Evolutionary conservation across 2,797 vertebrate species (phyloP).

Genomic region (Nannoperca obscura): DNA sequence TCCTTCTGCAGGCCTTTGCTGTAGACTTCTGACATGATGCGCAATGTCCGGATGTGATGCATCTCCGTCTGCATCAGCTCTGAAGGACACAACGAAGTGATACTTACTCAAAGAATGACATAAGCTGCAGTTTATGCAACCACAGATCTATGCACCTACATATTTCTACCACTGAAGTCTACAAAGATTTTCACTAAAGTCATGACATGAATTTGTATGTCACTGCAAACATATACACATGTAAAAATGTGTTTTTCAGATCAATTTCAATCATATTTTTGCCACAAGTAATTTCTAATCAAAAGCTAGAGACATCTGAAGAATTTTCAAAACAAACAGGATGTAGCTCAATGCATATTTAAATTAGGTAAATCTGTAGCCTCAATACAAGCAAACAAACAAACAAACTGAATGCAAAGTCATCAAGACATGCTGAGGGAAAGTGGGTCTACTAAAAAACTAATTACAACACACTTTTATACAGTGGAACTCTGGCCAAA

Average conservation of each 20-base stretch:
- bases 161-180: neutral
- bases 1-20: constrained; percentile 93
- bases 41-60: constrained; percentile 95
- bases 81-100: constrained; percentile 55
- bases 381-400: neutral
- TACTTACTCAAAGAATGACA: neutral
- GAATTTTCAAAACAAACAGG: neutral
- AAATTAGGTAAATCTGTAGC: neutral
- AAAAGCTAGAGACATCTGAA: constrained; percentile 1
- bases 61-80: constrained; percentile 98
- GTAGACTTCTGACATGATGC: constrained; percentile 97
- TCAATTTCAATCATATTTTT: neutral
- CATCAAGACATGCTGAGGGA: neutral
- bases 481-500: neutral
- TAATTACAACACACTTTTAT: neutral
- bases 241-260: neutral
- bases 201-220: neutral
- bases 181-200: neutral
- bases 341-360: constrained; percentile 1
- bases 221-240: neutral
- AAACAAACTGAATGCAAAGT: constrained; percentile 8
- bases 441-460: neutral
- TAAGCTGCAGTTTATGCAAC: neutral
- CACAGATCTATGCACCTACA: neutral
- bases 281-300: constrained; percentile 12